Base-by-base conservation (phyloP, 2,797 vertebrate species). In the Manis javanica region DNA sequence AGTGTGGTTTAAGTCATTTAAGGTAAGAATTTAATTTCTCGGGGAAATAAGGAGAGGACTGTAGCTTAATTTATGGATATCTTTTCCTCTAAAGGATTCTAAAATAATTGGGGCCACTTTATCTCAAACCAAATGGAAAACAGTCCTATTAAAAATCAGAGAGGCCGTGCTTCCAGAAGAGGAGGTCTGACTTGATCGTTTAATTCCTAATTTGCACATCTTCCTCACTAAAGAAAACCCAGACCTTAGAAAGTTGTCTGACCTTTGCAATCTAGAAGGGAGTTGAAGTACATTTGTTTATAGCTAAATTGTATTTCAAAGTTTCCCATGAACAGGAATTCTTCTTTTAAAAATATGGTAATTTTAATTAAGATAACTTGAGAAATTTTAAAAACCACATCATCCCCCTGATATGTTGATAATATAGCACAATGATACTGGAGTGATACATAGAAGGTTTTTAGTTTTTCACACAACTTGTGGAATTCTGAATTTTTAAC, bases 171-270 rank as follows among this genome's bases (percentile, higher is more conserved):
- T 91, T 96, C 53, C 87, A 96, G 87, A 78, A 77, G 16, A 88
- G 39, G 61, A 96, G 66, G 86, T 59, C 96, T 96, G 97, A 97
- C 96, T 94, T 87, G 31, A 85, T 96, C 23, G 0, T 93, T 97
- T 82, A 96, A 97, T 94, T 96, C 96, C 97, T 97, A 55, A 96
- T 97, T 98, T 98, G 95, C 94, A 91, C 96, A 89, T 92, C 53
- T 81, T 97, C 74, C 63, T 83, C 81, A 64, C 90, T 72, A 69
- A 78, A 96, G 93, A 91, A 97, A 98, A 93, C n/a, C 31, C 92
- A 91, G 90, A 72, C 42, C 34, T 95, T 57, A 81, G 86, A 95
- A 95, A 97, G 95, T 0, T 3, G 78, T 66, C 88, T 95, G 96
- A 97, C 97, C 96, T 82, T 59, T 49, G 92, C 96, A 87, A 94